Evolutionary conservation across 1,140 invertebrate genomes (phyloP).

Genomic region (Drosophila nasuta): DNA sequence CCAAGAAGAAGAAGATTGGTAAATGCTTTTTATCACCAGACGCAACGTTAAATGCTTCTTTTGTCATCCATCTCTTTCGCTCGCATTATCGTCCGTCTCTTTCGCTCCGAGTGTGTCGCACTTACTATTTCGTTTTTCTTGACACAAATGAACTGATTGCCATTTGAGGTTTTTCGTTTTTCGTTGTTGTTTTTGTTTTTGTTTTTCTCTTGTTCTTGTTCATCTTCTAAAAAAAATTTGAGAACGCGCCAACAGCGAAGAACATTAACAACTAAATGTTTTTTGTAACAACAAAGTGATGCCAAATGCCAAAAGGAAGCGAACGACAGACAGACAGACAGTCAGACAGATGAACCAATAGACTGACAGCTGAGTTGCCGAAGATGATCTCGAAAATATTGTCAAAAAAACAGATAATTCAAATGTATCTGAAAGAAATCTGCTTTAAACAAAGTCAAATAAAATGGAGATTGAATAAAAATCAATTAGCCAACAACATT

Average conservation of each 20-base stretch:
- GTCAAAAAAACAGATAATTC: no score
- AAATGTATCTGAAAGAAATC: no score
- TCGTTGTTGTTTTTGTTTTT: neutral
- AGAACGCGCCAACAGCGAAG: conserved; percentile 31
- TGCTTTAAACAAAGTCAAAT: no score
- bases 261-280: conserved; percentile 21
- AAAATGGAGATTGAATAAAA: no score
- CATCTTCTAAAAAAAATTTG: conserved; percentile 2
- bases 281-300: conserved; percentile 26
- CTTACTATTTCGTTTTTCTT: conserved; percentile 43
- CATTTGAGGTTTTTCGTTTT: conserved; percentile 26
- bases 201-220: neutral
- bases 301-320: conserved; percentile 8
- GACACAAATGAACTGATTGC: conserved; percentile 64
- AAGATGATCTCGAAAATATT: no score
- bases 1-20: conserved; percentile 20
- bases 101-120: conserved; percentile 26
- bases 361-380: no score
- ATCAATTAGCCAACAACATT: no score
- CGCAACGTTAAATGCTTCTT: conserved; percentile 23
- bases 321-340: neutral
- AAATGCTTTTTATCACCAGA: conserved; percentile 45
- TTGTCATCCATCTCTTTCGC: conserved; percentile 11
- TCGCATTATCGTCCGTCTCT: neutral
- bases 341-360: conserved; percentile 2